Percentiles rank a stretch among this genome's conserved stretches.
Conservation (phyloP, 2,113 vertebrate species). For the Pungitius pungitius region DNA sequence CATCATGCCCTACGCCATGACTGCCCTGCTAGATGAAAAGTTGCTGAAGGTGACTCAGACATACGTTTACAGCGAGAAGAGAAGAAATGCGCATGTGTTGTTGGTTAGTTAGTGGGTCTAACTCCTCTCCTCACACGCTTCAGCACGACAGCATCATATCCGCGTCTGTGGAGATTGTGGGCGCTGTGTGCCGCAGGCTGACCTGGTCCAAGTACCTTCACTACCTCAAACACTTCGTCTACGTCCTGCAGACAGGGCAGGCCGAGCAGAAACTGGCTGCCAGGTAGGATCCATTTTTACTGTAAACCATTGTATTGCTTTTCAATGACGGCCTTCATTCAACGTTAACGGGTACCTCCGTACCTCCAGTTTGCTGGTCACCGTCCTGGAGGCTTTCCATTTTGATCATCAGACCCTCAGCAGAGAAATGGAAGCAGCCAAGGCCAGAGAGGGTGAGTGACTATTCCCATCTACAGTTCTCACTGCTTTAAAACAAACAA, state of each 20-base stretch:
- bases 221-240: conserved; percentile 92
- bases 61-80: background rate
- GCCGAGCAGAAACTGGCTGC: conserved; percentile 90
- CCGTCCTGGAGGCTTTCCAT: conserved; percentile 93
- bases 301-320: background rate
- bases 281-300: conserved; percentile 73
- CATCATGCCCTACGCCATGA: conserved; percentile 95
- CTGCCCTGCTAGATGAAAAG: conserved; percentile 88
- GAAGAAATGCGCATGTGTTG: background rate
- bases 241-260: conserved; percentile 88
- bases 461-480: background rate
- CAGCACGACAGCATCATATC: conserved; percentile 92
- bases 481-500: background rate
- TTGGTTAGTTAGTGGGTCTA: background rate
- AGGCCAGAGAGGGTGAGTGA: conserved; percentile 82
- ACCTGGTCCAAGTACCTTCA: conserved; percentile 94
- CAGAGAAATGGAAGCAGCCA: conserved; percentile 86
- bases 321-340: background rate
- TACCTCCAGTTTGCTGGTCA: conserved; percentile 87
- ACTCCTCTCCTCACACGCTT: background rate
- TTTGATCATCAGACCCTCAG: conserved; percentile 90
- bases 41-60: conserved; percentile 87
- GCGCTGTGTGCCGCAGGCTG: conserved; percentile 89
- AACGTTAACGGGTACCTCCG: background rate
- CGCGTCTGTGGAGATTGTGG: conserved; percentile 90